phyloP scores from a whole-genome alignment of 2,113 vertebrate genomes.

The Caloenas nicobarica region DNA sequence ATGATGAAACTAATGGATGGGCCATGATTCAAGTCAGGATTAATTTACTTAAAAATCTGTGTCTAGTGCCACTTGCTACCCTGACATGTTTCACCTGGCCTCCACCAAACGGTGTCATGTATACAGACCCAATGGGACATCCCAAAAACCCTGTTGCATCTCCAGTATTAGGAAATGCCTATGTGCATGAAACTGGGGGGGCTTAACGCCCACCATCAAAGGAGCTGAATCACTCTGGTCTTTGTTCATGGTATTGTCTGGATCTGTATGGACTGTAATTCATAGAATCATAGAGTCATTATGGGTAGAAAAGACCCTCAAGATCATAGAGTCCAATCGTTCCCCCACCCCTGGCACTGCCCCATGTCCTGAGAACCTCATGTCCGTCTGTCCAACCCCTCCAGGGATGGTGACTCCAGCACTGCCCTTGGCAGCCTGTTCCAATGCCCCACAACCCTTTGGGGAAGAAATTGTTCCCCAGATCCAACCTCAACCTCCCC shows the following conservation, averaged over 20 bases:
- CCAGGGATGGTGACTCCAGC: no score
- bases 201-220: neutral
- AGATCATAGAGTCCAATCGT: no score
- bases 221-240: neutral
- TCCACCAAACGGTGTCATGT: neutral
- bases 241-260: neutral
- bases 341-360: no score
- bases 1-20: neutral
- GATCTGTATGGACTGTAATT: neutral
- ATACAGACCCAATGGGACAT: neutral
- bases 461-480: no score
- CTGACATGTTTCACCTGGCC: neutral
- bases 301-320: no score
- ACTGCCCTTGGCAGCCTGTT: no score
- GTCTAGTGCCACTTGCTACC: neutral
- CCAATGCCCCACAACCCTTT: no score
- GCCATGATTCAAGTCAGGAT: neutral
- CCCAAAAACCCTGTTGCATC: neutral
- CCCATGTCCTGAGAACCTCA: no score
- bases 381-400: no score
- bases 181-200: neutral
- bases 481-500: no score
- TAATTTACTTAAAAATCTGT: neutral
- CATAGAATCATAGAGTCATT: no score
- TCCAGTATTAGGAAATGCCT: neutral